Conservation (phyloP, 2,797 vertebrate genomes). For the Sylvilagus floridanus region DNA sequence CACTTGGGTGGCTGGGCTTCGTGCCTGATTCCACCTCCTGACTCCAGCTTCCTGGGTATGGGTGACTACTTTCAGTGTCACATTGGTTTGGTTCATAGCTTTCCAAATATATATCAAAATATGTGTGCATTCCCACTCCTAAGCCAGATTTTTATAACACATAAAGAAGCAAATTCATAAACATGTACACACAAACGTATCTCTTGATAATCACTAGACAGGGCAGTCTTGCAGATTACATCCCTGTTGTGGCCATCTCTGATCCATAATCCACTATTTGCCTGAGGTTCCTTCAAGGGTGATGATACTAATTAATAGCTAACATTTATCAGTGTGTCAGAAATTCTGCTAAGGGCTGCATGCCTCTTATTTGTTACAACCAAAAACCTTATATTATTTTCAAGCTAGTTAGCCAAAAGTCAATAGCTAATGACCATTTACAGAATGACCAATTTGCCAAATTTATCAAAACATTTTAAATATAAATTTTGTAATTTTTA, state of each 20-base stretch:
- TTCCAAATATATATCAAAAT: background rate
- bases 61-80: background rate
- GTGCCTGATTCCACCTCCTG: too few relatives aligned
- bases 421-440: background rate
- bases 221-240: background rate
- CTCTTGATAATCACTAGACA: background rate
- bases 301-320: background rate
- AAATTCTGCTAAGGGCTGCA: background rate
- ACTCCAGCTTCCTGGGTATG: background rate
- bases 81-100: background rate
- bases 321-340: background rate
- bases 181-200: background rate
- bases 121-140: background rate
- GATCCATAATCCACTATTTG: background rate
- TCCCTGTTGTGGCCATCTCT: background rate
- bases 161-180: background rate
- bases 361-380: background rate
- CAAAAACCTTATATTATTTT: background rate
- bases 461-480: conserved; percentile 6
- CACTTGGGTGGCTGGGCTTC: too few relatives aligned
- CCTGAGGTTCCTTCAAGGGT: background rate
- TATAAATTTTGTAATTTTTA: background rate
- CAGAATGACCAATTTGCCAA: background rate
- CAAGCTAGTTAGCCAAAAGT: background rate
- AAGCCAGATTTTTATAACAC: background rate